Conservation (phyloP, 2,797 vertebrate species). For the Phyllotis vaccarum region DNA sequence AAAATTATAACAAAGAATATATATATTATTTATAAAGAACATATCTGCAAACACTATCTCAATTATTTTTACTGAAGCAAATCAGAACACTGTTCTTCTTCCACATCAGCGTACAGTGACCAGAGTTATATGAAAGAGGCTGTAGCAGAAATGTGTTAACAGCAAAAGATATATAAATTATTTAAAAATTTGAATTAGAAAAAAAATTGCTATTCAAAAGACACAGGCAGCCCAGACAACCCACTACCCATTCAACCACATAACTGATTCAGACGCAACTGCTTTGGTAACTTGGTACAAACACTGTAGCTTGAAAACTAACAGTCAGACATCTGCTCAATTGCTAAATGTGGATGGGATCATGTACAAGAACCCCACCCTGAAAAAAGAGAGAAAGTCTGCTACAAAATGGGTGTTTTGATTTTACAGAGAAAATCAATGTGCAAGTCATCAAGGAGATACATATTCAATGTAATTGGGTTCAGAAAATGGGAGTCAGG, state of each 20-base stretch:
- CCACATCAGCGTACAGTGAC: neutral
- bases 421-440: conserved; percentile 33
- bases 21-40: conserved; percentile 16
- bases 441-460: neutral
- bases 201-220: conserved; percentile 83
- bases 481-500: rapidly evolving
- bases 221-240: conserved; percentile 69
- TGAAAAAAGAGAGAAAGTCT: too few species aligned
- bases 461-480: rapidly evolving
- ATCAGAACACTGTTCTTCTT: neutral
- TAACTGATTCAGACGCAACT: conserved; percentile 81
- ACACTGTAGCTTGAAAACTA: conserved; percentile 74
- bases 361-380: neutral
- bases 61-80: conserved; percentile 29
- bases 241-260: conserved; percentile 83
- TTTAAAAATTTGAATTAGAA: conserved; percentile 75
- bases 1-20: conserved; percentile 4
- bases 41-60: neutral
- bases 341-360: conserved; percentile 52
- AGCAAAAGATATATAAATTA: conserved; percentile 75
- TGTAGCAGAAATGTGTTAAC: conserved; percentile 63
- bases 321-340: conserved; percentile 62
- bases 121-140: neutral
- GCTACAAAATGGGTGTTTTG: neutral
- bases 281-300: conserved; percentile 78